Evolutionary conservation across 2,797 vertebrate genomes (phyloP).

Genomic region (Botia kubotai): DNA sequence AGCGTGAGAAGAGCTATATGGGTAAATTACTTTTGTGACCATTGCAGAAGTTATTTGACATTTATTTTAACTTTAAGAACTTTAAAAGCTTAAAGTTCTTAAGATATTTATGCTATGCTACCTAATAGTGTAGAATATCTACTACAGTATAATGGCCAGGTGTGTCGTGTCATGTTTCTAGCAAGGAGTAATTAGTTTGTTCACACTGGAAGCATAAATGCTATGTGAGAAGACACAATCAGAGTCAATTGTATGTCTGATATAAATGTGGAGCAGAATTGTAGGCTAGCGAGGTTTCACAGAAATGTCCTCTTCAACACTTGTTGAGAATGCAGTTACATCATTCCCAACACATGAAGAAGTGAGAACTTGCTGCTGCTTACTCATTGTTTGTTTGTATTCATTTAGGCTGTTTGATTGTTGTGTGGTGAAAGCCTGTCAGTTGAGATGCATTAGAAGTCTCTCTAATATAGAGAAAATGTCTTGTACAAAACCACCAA

Average conservation of each 20-base stretch:
- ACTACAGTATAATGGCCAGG: background rate
- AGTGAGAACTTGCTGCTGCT: background rate
- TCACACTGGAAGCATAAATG: too few species aligned
- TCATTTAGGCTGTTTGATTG: background rate
- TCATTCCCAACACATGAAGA: background rate
- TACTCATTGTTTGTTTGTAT: constrained; percentile 15
- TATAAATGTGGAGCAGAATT: background rate
- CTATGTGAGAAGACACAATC: background rate
- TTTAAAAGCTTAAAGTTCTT: too few species aligned
- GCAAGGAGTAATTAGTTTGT: too few species aligned
- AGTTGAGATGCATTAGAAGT: background rate
- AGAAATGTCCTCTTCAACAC: background rate
- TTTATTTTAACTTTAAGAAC: too few species aligned
- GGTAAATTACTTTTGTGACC: too few species aligned
- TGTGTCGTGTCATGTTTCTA: too few species aligned
- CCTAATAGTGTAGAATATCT: constrained; percentile 8
- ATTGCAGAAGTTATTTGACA: too few species aligned
- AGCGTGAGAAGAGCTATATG: too few species aligned
- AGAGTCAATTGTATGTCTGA: background rate
- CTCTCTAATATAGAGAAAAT: background rate
- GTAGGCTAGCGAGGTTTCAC: background rate
- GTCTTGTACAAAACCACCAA: too few species aligned
- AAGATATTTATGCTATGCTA: constrained; percentile 8
- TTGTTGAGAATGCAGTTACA: background rate
- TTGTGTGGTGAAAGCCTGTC: background rate